Conservation (phyloP, 2,797 vertebrate genomes). For the Anabas testudineus region DNA sequence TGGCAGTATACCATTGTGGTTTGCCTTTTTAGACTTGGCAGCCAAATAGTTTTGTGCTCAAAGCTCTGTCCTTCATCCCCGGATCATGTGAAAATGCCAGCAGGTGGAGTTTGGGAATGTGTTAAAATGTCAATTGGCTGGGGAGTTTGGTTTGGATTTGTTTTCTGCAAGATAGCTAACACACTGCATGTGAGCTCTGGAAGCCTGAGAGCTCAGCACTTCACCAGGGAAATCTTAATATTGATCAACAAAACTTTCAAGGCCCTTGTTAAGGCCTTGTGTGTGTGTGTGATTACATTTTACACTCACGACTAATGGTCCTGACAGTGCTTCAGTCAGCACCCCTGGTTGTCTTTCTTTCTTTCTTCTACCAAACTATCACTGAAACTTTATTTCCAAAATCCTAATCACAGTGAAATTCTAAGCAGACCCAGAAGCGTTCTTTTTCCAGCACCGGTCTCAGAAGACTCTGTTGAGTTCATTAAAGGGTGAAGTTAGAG, state of each 20-base stretch:
- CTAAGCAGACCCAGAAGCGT: constrained; percentile 30
- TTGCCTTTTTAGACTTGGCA: neutral
- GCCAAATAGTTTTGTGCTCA: constrained; percentile 3
- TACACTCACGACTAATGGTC: constrained; percentile 13
- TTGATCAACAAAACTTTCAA: constrained; percentile 2
- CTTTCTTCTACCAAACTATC: neutral
- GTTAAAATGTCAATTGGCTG: constrained; percentile 18
- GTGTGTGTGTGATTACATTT: constrained; percentile 7
- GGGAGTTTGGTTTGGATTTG: neutral
- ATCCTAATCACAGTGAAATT: constrained; percentile 41
- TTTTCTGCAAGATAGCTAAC: neutral
- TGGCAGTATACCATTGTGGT: too few species aligned
- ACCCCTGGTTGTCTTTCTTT: too few species aligned
- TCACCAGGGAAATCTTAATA: constrained; percentile 3
- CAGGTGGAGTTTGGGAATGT: neutral
- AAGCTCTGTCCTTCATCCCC: neutral
- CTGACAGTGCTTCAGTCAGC: constrained; percentile 11
- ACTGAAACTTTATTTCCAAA: constrained; percentile 29
- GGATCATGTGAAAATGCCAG: constrained; percentile 35
- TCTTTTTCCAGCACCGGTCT: constrained; percentile 47
- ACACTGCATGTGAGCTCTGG: constrained; percentile 8
- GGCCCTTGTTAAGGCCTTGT: constrained; percentile 10
- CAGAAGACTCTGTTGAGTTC: constrained; percentile 36
- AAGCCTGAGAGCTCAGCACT: constrained; percentile 5
- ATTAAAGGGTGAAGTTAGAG: constrained; percentile 47